Conservation (phyloP, 2,888 invertebrate genomes). For the Rutpela maculata region DNA sequence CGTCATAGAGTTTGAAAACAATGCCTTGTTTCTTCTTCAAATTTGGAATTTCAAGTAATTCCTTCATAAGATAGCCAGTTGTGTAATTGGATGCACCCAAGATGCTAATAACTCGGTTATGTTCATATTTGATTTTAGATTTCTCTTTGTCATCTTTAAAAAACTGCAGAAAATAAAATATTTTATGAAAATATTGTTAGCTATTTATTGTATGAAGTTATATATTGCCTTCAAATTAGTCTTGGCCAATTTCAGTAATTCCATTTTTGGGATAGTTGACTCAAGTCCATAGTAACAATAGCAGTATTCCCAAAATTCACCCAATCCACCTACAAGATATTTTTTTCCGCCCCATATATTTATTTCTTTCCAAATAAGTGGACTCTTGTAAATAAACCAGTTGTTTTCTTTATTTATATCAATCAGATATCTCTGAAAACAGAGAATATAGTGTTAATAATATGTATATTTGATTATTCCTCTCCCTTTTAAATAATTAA, state of each 20-base stretch:
- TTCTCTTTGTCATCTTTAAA: constrained; percentile 48
- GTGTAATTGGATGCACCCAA: constrained; percentile 63
- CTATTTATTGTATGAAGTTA: constrained; percentile 21
- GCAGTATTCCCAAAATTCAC: constrained; percentile 80
- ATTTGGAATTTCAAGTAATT: constrained; percentile 62
- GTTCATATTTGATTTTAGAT: constrained; percentile 38
- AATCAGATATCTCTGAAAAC: constrained; percentile 74
- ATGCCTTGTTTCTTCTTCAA: constrained; percentile 60
- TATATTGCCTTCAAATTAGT: constrained; percentile 55
- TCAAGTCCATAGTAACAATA: constrained; percentile 77
- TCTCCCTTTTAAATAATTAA: no score
- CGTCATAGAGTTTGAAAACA: constrained; percentile 55
- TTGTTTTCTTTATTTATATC: constrained; percentile 75
- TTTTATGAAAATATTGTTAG: constrained; percentile 11
- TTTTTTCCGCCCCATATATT: constrained; percentile 76
- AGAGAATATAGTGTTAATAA: not conserved
- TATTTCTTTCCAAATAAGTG: constrained; percentile 80
- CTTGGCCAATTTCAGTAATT: constrained; percentile 57
- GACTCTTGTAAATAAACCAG: constrained; percentile 77
- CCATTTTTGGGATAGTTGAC: constrained; percentile 65
- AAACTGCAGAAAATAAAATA: constrained; percentile 45
- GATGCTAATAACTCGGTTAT: constrained; percentile 57
- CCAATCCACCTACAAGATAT: constrained; percentile 77
- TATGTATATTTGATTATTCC: not conserved
- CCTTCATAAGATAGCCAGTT: constrained; percentile 63